A percentile compares a stretch with the other conserved stretches of the same genome.
Evolutionary conservation across 2,113 vertebrate genomes (phyloP).

Genomic region (Neofelis nebulosa): DNA sequence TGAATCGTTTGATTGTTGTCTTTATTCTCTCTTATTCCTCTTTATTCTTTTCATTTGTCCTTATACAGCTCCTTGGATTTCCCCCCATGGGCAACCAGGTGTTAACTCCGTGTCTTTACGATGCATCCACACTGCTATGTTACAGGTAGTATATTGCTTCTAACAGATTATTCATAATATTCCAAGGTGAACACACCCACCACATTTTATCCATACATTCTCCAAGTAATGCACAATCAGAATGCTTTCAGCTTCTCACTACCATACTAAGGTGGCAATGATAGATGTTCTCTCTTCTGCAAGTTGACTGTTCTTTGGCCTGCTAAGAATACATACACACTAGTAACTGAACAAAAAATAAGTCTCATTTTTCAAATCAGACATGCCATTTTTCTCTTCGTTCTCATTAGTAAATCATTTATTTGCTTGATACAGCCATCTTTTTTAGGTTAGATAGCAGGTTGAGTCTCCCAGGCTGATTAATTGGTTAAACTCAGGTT

Average conservation of each 20-base stretch:
- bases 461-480: slow-evolving; percentile 20
- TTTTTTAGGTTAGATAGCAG: slow-evolving; percentile 15
- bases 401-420: slow-evolving; percentile 40
- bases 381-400: background rate
- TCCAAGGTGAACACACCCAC: background rate
- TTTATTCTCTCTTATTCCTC: background rate
- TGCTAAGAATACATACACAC: background rate
- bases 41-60: background rate
- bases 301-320: background rate
- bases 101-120: background rate
- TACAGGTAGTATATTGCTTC: background rate
- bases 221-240: background rate
- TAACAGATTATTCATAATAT: background rate
- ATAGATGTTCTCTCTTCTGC: background rate
- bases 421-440: background rate
- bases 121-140: background rate
- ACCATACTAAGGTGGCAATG: background rate
- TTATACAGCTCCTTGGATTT: background rate
- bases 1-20: background rate
- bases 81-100: background rate
- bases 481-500: slow-evolving; percentile 5
- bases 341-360: background rate
- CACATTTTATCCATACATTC: background rate
- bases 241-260: background rate
- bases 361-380: slow-evolving; percentile 34